phyloP scores from a whole-genome alignment of 2,888 invertebrate genomes.

The Drosophila kambysellisi region DNA sequence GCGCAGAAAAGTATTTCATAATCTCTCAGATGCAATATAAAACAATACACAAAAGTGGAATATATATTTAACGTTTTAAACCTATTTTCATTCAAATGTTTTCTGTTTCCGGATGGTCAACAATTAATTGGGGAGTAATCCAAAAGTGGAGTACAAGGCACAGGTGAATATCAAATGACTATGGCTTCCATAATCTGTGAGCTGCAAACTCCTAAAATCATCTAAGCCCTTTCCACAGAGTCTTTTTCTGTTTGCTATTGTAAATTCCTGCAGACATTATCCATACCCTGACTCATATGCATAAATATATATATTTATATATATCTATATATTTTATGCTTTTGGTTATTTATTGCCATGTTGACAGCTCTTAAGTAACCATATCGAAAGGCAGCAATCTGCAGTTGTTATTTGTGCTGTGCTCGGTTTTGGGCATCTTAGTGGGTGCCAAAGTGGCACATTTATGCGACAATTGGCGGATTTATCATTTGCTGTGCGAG shows the following conservation, averaged over 20 bases:
- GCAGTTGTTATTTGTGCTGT: slow-evolving; percentile 2
- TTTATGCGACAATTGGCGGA: slow-evolving; percentile 44
- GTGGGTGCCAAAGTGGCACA: slow-evolving; percentile 50
- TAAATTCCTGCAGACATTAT: no score
- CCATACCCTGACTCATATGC: not conserved
- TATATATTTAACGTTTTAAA: no score
- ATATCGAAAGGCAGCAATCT: slow-evolving; percentile 25
- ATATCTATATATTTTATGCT: no score
- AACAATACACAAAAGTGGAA: no score
- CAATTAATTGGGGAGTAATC: not conserved
- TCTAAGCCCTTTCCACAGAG: not conserved
- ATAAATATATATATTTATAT: no score
- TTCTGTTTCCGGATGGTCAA: not conserved
- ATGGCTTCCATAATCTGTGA: not conserved
- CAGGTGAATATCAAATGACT: not conserved
- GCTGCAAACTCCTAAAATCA: not conserved
- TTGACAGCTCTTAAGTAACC: slow-evolving; percentile 43
- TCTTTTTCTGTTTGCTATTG: no score
- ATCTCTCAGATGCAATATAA: no score
- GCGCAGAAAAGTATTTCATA: no score
- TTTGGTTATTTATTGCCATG: slow-evolving; percentile 18
- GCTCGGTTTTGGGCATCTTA: slow-evolving; percentile 47
- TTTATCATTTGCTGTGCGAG: slow-evolving; percentile 39
- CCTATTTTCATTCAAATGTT: no score
- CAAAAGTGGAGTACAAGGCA: not conserved